phyloP scores from a whole-genome alignment of 92 coral and sea anemone species.

The Metridium senile region DNA sequence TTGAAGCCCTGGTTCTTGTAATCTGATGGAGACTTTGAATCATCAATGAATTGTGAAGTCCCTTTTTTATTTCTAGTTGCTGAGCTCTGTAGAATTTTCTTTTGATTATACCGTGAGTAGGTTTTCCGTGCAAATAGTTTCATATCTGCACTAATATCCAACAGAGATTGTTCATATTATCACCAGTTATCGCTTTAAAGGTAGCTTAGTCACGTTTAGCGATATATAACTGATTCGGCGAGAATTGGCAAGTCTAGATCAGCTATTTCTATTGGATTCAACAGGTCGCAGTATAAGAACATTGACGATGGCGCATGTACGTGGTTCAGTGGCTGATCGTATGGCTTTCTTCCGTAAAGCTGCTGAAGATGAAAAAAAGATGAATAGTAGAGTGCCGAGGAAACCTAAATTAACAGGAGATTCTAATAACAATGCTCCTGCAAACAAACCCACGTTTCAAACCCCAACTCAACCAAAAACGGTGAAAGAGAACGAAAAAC shows the following conservation, averaged over 20 bases:
- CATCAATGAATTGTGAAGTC: not conserved
- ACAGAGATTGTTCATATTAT: not conserved
- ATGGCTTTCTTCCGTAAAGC: constrained; percentile 92
- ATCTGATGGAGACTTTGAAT: not conserved
- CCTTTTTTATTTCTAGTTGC: not conserved
- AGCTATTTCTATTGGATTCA: too few species aligned
- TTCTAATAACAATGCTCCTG: not conserved
- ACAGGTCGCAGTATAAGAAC: not conserved
- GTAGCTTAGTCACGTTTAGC: not conserved
- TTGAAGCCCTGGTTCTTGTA: not conserved
- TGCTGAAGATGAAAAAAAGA: constrained; percentile 76
- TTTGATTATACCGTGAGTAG: not conserved
- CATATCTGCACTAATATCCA: not conserved
- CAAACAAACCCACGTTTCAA: not conserved
- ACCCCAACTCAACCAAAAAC: not conserved
- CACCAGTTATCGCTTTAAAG: not conserved
- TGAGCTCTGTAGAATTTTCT: not conserved
- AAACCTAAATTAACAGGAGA: constrained; percentile 35
- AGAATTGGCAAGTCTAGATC: too few species aligned
- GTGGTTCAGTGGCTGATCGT: constrained; percentile 86
- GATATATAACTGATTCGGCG: not conserved
- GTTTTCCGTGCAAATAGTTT: not conserved
- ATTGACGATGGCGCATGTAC: constrained; percentile 17
- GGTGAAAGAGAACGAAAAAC: constrained; percentile 1
- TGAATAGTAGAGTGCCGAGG: not conserved